These are phyloP conservation scores for Aculops lycopersici DNA, from an alignment of 1,140 invertebrate species.

Conservation along the genomic window DNA sequence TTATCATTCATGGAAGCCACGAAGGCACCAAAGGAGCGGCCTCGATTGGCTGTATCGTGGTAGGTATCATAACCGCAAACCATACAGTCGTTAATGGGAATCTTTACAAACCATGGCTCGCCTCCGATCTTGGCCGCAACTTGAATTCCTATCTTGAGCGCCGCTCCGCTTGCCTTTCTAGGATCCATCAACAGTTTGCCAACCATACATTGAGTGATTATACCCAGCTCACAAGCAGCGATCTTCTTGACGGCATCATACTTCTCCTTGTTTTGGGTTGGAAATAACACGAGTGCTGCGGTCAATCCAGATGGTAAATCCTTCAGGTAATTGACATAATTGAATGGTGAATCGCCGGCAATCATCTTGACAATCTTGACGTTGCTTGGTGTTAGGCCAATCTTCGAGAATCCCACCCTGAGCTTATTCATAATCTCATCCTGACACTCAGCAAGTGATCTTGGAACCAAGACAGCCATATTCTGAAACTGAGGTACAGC, in stretches of 20 bases:
- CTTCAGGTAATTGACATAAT: background rate
- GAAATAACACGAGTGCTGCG: conserved; percentile 27
- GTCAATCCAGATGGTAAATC: background rate
- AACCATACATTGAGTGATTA: conserved; percentile 31
- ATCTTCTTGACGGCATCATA: conserved; percentile 57
- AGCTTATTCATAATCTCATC: conserved; percentile 11
- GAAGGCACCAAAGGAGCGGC: background rate
- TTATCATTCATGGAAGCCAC: background rate
- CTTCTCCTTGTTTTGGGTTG: conserved; percentile 30
- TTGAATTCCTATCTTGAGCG: conserved; percentile 35
- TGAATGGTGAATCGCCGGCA: background rate
- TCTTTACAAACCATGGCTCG: conserved; percentile 21
- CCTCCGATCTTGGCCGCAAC: conserved; percentile 26
- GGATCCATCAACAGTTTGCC: conserved; percentile 22
- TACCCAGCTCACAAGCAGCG: conserved; percentile 29
- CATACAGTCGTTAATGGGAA: conserved; percentile 16
- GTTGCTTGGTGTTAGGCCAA: conserved; percentile 16
- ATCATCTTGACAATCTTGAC: conserved; percentile 7
- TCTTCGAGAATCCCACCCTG: conserved; percentile 11
- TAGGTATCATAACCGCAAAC: background rate
- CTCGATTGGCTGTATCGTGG: background rate
- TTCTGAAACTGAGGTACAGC: too few relatives aligned
- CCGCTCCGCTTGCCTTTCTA: conserved; percentile 26
- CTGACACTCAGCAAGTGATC: background rate
- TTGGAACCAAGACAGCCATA: conserved; percentile 13